Evolutionary conservation across 2,113 vertebrate genomes (phyloP).

Genomic region (Cinclus mexicanus): DNA sequence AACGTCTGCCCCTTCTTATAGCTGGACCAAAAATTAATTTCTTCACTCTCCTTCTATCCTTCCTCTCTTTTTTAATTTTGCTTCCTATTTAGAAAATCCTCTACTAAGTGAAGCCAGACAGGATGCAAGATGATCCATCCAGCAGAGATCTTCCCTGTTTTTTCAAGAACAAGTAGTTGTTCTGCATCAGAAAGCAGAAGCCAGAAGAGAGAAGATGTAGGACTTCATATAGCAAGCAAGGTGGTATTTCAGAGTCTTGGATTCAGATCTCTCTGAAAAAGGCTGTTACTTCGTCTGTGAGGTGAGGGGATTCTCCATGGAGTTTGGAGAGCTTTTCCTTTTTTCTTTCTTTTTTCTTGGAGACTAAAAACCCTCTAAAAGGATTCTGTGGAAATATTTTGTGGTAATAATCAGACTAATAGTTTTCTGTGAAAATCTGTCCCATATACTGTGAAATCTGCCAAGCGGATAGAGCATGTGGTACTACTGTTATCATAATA

Average conservation of each 20-base stretch:
- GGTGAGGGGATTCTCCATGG: neutral
- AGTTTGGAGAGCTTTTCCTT: neutral
- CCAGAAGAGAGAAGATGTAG: neutral
- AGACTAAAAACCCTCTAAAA: neutral
- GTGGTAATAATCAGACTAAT: neutral
- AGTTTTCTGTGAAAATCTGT: neutral
- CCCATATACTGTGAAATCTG: neutral
- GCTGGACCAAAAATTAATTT: neutral
- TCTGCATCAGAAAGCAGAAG: neutral
- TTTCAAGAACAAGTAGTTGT: neutral
- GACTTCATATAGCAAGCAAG: neutral
- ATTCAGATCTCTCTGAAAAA: neutral
- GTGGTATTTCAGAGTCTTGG: neutral
- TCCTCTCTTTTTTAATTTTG: neutral
- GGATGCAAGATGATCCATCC: neutral
- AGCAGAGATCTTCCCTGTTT: neutral
- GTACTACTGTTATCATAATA: neutral
- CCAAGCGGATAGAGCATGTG: neutral
- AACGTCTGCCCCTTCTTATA: neutral
- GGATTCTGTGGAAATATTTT: neutral
- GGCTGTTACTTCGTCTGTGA: neutral
- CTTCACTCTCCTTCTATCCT: neutral
- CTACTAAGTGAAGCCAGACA: neutral
- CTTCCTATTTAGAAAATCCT: neutral
- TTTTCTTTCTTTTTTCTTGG: neutral